A percentile compares a stretch with the other conserved stretches of the same genome.
Conservation (phyloP, 2,888 invertebrate species). For the Eilema sororculum region DNA sequence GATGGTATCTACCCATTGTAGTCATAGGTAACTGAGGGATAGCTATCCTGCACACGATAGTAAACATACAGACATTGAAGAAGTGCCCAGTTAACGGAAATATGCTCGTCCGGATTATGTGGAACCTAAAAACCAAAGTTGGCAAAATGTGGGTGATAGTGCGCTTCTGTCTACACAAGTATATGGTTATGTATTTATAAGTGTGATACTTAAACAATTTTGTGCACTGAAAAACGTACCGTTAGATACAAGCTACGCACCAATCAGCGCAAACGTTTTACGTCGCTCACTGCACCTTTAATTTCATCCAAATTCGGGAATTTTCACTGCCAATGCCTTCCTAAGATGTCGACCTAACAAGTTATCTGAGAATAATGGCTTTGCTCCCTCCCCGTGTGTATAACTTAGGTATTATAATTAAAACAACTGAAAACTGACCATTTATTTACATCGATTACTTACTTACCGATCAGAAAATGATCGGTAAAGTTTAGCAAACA, state of each 20-base stretch:
- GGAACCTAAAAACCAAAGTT: background rate
- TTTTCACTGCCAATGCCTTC: background rate
- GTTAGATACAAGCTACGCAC: too few species aligned
- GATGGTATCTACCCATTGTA: too few species aligned
- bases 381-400: background rate
- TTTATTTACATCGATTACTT: background rate
- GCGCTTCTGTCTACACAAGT: too few species aligned
- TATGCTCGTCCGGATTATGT: background rate
- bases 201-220: too few species aligned
- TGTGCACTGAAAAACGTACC: too few species aligned
- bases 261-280: background rate
- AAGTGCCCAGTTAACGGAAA: background rate
- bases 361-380: background rate
- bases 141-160: too few species aligned
- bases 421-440: background rate
- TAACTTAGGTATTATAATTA: background rate
- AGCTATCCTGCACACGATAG: too few species aligned
- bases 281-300: background rate
- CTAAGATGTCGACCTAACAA: background rate
- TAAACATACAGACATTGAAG: background rate
- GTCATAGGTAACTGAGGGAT: background rate
- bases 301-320: too few species aligned
- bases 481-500: background rate
- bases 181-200: too few species aligned
- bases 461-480: constrained; percentile 15